These are phyloP conservation scores for Rhincodon typus DNA, from an alignment of 2,797 vertebrate genomes.

Conservation along the genomic window DNA sequence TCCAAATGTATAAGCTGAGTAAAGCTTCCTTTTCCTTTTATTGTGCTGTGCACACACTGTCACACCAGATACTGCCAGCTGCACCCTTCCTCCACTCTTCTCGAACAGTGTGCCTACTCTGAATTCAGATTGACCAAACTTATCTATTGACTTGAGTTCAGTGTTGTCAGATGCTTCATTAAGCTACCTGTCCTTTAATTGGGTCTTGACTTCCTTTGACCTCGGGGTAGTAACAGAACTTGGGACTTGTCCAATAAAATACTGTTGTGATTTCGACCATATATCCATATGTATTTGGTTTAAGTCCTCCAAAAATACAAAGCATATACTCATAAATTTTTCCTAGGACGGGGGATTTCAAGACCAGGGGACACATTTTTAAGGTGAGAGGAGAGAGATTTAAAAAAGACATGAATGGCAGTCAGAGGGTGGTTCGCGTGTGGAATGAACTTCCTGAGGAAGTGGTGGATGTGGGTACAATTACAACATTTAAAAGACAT, in stretches of 20 bases:
- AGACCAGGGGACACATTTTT: too few species aligned
- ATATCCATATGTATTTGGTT: not conserved
- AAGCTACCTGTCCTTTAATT: not conserved
- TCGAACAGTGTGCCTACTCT: not conserved
- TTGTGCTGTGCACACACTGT: not conserved
- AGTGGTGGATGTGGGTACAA: too few species aligned
- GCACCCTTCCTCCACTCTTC: not conserved
- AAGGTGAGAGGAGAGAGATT: too few species aligned
- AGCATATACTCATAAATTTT: too few species aligned
- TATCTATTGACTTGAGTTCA: not conserved
- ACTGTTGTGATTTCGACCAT: not conserved
- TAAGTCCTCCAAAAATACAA: not conserved
- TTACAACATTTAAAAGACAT: too few species aligned
- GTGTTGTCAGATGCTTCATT: not conserved
- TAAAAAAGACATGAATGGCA: too few species aligned
- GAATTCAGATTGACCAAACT: not conserved
- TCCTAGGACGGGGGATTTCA: too few species aligned
- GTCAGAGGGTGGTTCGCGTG: too few species aligned
- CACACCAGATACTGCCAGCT: not conserved
- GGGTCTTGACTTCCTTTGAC: not conserved
- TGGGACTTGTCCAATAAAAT: not conserved
- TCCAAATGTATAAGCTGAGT: not conserved
- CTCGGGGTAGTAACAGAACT: too few species aligned
- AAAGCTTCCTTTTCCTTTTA: not conserved
- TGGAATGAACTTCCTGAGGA: too few species aligned